These are phyloP conservation scores for Rhopalosiphum nymphaeae DNA, from an alignment of 2,888 invertebrate genomes.

Conservation along the genomic window DNA sequence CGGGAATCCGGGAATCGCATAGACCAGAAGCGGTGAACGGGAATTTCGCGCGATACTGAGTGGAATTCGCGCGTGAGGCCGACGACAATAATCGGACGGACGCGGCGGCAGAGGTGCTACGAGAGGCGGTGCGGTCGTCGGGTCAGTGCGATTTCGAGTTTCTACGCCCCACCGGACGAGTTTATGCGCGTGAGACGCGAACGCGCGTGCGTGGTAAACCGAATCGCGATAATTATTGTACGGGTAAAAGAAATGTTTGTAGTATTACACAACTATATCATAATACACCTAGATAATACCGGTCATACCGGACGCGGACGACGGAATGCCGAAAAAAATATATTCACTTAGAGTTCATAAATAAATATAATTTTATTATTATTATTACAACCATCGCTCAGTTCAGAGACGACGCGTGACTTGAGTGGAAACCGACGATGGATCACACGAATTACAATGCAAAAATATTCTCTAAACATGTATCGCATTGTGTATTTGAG, in stretches of 20 bases:
- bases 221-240: neutral
- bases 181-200: neutral
- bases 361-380: neutral
- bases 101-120: neutral
- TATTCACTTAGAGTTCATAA: no score
- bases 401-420: neutral
- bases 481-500: neutral
- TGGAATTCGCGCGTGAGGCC: neutral
- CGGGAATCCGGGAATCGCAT: neutral
- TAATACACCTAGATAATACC: neutral
- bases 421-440: neutral
- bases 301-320: neutral
- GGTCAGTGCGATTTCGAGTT: no score
- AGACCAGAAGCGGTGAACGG: neutral
- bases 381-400: neutral
- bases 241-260: neutral
- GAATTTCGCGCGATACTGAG: neutral
- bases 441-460: neutral
- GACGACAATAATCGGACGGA: neutral
- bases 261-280: neutral
- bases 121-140: no score
- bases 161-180: neutral
- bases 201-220: neutral
- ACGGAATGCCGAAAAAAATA: neutral
- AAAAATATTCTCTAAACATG: neutral